Evolutionary conservation across 2,888 invertebrate genomes (phyloP).

Genomic region (Dorcus hopei): DNA sequence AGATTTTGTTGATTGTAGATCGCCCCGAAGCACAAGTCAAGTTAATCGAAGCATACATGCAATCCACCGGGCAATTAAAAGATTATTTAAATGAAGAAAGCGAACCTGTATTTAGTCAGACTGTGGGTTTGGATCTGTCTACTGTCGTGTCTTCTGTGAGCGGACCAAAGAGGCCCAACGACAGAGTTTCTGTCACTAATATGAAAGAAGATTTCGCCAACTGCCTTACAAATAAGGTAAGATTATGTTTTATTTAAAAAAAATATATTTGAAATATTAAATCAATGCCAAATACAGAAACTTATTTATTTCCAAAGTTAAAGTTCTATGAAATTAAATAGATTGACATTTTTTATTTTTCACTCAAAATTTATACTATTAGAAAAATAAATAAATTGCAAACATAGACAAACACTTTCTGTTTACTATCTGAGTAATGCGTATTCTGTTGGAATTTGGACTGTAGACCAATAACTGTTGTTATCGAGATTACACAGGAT

Average conservation of each 20-base stretch:
- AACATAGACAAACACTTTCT: background rate
- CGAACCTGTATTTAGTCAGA: constrained; percentile 84
- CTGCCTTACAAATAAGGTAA: constrained; percentile 84
- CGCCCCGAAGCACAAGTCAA: constrained; percentile 73
- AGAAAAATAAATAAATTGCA: background rate
- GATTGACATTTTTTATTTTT: too few relatives aligned
- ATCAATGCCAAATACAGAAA: too few relatives aligned
- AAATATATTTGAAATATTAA: too few relatives aligned
- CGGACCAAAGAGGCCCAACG: constrained; percentile 96
- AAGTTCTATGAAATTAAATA: too few relatives aligned
- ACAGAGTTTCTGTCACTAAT: constrained; percentile 83
- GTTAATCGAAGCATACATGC: constrained; percentile 78
- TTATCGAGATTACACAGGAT: constrained; percentile 23
- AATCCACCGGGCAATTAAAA: constrained; percentile 76
- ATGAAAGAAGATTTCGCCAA: constrained; percentile 87
- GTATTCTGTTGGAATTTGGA: background rate
- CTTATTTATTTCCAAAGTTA: too few relatives aligned
- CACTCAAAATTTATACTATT: too few relatives aligned
- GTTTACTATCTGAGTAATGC: too few relatives aligned
- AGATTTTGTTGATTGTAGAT: constrained; percentile 55
- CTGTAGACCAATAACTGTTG: background rate
- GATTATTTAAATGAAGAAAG: constrained; percentile 71
- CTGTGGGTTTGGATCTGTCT: constrained; percentile 79
- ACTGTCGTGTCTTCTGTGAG: constrained; percentile 93
- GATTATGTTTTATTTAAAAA: background rate